Conservation (phyloP, 2,888 invertebrate genomes). For the Polyommatus icarus region DNA sequence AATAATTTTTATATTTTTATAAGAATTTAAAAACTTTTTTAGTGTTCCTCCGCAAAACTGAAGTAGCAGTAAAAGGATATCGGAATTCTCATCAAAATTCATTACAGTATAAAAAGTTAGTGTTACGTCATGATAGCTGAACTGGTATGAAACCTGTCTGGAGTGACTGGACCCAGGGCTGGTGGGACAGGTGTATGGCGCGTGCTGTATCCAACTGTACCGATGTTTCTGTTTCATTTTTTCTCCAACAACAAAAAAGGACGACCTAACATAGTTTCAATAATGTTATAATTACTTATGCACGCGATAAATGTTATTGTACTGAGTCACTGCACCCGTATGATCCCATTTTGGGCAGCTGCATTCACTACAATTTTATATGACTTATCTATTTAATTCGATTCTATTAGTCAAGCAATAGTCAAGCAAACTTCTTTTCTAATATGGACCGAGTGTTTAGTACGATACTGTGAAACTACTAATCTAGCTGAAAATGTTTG, state of each 20-base stretch:
- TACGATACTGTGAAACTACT: too few relatives aligned
- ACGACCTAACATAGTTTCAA: slow-evolving; percentile 7
- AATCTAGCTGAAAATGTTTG: neutral
- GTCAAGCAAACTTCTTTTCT: neutral
- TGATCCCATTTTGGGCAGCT: neutral
- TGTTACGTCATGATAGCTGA: slow-evolving; percentile 40
- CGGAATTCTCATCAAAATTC: neutral
- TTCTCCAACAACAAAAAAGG: slow-evolving; percentile 7
- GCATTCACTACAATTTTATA: neutral
- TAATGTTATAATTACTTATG: slow-evolving; percentile 13
- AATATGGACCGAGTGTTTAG: neutral
- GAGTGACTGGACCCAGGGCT: slow-evolving; percentile 46
- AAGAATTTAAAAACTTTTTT: too few relatives aligned
- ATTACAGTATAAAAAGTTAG: slow-evolving; percentile 8
- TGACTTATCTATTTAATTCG: neutral
- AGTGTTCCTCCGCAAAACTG: neutral
- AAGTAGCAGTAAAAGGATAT: neutral
- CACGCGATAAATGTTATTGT: neutral
- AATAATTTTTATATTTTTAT: too few relatives aligned
- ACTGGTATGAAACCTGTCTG: slow-evolving; percentile 46
- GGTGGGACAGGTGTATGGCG: slow-evolving; percentile 56
- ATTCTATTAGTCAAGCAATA: neutral
- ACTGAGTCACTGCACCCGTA: slow-evolving; percentile 11
- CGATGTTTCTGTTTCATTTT: slow-evolving; percentile 21
- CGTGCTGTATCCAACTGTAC: slow-evolving; percentile 44